Conservation (phyloP, 1,140 invertebrate species). For the Drosophila funebris region DNA sequence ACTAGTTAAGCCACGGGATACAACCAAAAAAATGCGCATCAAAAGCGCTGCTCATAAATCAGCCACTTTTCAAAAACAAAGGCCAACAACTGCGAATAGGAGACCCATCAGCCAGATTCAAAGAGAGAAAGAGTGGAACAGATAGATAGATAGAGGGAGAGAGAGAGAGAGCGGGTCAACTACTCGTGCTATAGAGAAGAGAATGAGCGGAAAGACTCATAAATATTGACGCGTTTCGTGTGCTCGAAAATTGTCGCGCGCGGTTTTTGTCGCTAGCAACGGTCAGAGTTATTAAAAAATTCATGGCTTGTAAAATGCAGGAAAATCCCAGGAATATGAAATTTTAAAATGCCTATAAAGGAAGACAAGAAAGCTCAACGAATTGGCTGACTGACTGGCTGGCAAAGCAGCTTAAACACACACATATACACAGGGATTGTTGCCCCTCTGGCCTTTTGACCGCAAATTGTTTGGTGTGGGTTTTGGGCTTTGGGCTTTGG, state of each 20-base stretch:
- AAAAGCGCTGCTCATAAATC: conserved; percentile 52
- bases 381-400: conserved; percentile 40
- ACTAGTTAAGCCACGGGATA: conserved; percentile 51
- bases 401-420: conserved; percentile 71
- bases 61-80: conserved; percentile 49
- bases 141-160: not conserved
- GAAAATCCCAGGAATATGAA: conserved; percentile 69
- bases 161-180: not conserved
- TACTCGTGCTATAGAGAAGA: not conserved
- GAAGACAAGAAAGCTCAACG: conserved; percentile 34
- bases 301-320: conserved; percentile 80
- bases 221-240: conserved; percentile 72
- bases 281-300: conserved; percentile 73
- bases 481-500: not conserved
- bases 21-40: conserved; percentile 45
- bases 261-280: conserved; percentile 43
- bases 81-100: conserved; percentile 10
- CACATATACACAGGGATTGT: conserved; percentile 9
- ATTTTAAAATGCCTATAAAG: conserved; percentile 79
- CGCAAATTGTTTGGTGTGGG: conserved; percentile 47
- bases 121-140: not conserved
- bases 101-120: not conserved
- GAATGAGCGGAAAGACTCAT: conserved; percentile 40
- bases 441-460: conserved; percentile 60
- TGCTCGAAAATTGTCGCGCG: conserved; percentile 70